These are phyloP conservation scores for Oncorhynchus clarkii DNA, from an alignment of 2,113 vertebrate species.

Conservation along the genomic window DNA sequence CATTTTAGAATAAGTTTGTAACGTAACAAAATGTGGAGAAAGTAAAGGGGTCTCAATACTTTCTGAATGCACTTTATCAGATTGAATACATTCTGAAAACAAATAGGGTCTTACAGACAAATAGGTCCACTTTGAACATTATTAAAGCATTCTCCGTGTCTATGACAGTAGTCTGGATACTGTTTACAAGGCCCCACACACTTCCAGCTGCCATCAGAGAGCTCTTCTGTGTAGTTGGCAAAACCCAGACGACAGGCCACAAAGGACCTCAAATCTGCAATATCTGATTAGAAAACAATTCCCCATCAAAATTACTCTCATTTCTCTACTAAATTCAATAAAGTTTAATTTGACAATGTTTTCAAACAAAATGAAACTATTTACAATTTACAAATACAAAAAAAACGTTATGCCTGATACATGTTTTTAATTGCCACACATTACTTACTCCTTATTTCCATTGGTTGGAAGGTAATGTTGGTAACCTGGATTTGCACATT, in stretches of 20 bases:
- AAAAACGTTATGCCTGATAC: not conserved
- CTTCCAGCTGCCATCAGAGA: slow-evolving; percentile 51
- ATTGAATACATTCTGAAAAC: not conserved
- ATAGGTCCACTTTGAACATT: slow-evolving; percentile 44
- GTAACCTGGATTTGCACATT: slow-evolving; percentile 24
- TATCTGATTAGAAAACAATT: slow-evolving; percentile 43
- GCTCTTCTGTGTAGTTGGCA: slow-evolving; percentile 50
- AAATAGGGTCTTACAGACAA: slow-evolving; percentile 57
- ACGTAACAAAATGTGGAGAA: too few relatives aligned
- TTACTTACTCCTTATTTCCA: slow-evolving; percentile 54
- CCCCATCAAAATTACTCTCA: not conserved
- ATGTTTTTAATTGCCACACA: not conserved
- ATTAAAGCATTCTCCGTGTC: slow-evolving; percentile 61
- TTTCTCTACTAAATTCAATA: not conserved
- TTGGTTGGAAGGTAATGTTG: slow-evolving; percentile 21
- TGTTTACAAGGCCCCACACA: slow-evolving; percentile 62
- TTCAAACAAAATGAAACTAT: not conserved
- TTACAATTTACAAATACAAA: not conserved
- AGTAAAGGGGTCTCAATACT: too few relatives aligned
- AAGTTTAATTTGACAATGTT: not conserved
- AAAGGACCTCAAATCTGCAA: slow-evolving; percentile 50
- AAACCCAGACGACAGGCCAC: slow-evolving; percentile 48
- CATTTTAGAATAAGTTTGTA: too few relatives aligned
- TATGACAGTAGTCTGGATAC: slow-evolving; percentile 52
- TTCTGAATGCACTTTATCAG: too few relatives aligned